Evolutionary conservation across 2,797 vertebrate genomes (phyloP).

Genomic region (Chromobotia macracanthus): DNA sequence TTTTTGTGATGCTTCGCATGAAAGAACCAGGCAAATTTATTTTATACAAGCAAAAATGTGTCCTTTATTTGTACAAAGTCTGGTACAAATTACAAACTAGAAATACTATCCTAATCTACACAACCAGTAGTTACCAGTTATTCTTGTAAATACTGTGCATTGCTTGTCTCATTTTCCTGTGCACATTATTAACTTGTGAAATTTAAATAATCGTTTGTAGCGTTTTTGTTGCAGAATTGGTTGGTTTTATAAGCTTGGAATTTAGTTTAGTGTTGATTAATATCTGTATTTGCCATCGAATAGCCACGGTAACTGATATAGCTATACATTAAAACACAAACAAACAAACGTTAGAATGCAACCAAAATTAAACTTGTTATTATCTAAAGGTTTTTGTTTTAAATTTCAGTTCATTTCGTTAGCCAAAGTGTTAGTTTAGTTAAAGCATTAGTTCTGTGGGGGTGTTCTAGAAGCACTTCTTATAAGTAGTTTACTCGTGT

Average conservation of each 20-base stretch:
- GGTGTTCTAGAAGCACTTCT: neutral
- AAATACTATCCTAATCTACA: neutral
- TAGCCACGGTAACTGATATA: too few species aligned
- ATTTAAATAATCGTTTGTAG: neutral
- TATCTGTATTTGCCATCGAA: too few species aligned
- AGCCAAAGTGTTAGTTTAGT: neutral
- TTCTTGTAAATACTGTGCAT: neutral
- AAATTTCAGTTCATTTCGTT: neutral
- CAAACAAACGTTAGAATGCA: neutral
- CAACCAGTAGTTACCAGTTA: neutral
- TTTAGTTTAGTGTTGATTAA: too few species aligned
- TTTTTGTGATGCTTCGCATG: constrained; percentile 7
- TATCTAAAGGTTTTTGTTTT: constrained; percentile 7
- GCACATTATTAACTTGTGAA: neutral
- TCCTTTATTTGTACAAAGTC: neutral
- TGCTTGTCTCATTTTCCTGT: neutral
- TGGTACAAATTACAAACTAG: neutral
- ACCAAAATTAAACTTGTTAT: constrained; percentile 2
- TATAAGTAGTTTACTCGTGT: neutral
- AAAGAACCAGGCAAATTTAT: neutral
- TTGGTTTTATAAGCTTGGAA: too few species aligned
- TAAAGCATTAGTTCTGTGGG: neutral
- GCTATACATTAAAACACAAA: too few species aligned
- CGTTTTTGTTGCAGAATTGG: too few species aligned
- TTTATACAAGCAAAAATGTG: neutral